phyloP scores from a whole-genome alignment of 2,797 vertebrate species.

The Pelobates cultripes region DNA sequence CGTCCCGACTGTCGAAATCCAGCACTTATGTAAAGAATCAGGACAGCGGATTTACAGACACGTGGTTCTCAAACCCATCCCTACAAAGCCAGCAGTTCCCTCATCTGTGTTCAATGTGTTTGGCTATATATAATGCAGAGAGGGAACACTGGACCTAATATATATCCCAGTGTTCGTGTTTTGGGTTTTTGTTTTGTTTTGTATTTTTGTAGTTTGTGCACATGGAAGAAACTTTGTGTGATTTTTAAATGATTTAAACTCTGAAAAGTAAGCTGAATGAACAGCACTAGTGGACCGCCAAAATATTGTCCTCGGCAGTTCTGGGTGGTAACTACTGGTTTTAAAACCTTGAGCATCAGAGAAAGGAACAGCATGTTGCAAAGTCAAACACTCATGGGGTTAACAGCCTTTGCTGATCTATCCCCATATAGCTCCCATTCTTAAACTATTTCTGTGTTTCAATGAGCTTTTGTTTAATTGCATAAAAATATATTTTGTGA shows the following conservation, averaged over 20 bases:
- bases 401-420: too few relatives aligned
- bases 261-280: neutral
- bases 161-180: neutral
- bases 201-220: neutral
- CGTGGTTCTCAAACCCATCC: constrained; percentile 94
- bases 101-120: constrained; percentile 92
- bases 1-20: constrained; percentile 61
- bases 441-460: too few relatives aligned
- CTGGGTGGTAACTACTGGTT: neutral
- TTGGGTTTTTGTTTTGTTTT: neutral
- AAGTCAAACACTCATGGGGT: too few relatives aligned
- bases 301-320: too few relatives aligned
- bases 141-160: too few relatives aligned
- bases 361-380: neutral
- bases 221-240: neutral
- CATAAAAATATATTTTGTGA: too few relatives aligned
- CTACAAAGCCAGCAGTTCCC: constrained; percentile 87
- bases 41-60: constrained; percentile 85
- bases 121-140: constrained; percentile 82
- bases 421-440: too few relatives aligned
- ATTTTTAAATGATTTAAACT: neutral
- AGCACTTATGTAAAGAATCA: constrained; percentile 70
- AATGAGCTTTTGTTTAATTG: too few relatives aligned
- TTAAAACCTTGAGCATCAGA: neutral
- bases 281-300: too few relatives aligned